Percentiles rank a stretch among this genome's conserved stretches.
These are phyloP conservation scores for Drosophila kanapiae DNA, from an alignment of 1,140 invertebrate genomes.

Conservation along the genomic window DNA sequence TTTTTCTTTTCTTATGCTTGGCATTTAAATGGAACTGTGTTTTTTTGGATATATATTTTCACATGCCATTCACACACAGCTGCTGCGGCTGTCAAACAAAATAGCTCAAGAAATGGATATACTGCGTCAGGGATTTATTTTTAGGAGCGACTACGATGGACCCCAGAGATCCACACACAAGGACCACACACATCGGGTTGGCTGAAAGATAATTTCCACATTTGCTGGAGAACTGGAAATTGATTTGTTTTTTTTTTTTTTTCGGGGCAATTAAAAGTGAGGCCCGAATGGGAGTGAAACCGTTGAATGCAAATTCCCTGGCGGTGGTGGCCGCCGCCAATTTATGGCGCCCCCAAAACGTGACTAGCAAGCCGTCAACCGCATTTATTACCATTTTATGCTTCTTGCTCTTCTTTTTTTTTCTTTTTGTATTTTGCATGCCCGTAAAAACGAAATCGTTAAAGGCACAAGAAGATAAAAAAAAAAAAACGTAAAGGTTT, in stretches of 20 bases:
- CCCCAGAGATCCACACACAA: neutral
- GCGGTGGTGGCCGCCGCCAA: conserved; percentile 47
- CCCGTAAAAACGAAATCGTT: conserved; percentile 45
- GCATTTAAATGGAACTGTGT: conserved; percentile 55
- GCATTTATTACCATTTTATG: conserved; percentile 51
- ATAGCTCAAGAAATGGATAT: conserved; percentile 38
- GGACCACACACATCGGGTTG: conserved; percentile 29
- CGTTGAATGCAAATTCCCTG: conserved; percentile 68
- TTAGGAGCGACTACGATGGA: conserved; percentile 12
- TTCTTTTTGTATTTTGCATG: conserved; percentile 23
- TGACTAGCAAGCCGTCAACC: conserved; percentile 62
- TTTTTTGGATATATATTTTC: conserved; percentile 35
- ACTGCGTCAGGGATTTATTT: conserved; percentile 39
- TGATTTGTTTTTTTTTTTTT: conserved; percentile 24
- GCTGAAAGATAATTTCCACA: neutral
- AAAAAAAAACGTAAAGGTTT: conserved; percentile 55
- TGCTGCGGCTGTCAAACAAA: conserved; percentile 51
- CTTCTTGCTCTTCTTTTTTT: conserved; percentile 21
- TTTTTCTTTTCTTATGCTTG: conserved; percentile 22
- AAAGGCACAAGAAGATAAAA: neutral
- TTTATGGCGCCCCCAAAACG: conserved; percentile 78
- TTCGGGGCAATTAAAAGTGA: conserved; percentile 57
- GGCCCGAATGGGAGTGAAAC: conserved; percentile 53
- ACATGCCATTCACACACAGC: conserved; percentile 50
- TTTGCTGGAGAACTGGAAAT: neutral